Evolutionary conservation across 2,888 invertebrate species (phyloP), one percentile per base, ranked within the genome.

Genomic region (Drosophila prolongata): DNA sequence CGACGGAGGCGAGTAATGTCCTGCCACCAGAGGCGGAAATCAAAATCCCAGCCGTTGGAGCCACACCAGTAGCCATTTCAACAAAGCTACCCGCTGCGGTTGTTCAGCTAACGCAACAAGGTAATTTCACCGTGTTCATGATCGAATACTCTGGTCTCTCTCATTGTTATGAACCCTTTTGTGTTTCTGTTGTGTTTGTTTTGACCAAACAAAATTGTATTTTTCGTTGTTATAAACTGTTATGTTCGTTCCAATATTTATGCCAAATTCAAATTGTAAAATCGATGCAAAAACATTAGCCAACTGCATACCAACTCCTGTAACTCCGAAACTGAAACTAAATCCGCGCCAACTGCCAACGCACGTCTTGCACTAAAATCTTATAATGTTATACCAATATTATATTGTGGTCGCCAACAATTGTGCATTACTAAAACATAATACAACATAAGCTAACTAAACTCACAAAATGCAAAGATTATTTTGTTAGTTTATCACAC

Each of bases 21-120:
- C 69, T 90, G 67, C 92, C 93, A 62, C 93, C 92, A 74, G 93
- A 93, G 75, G 92, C 93, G 16, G 94, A 95, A 92, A 94, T 94
- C 54, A 94, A 94, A 90, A 94, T 94, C 75, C 93, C 94, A 55
- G 94, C 94, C 13, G 93, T 94, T 72, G 94, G 94, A 59, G 93
- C 92, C 57, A 94, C 94, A 44, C 94, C 95, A 13, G 93, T 95
- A 59, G 94, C 95, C 13, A 93, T 94, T 38, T 94, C 95, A 30
- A 94, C 94, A 3, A 93, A 93, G 53, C 90, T 95, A 69, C 94
- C 95, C 52, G 94, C 94, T 54, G 94, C 94, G 57, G 94, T 95
- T 70, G 94, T 94, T 59, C 94, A 95, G 88, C 92, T 95, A 69
- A 93, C 92, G 74, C 94, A 94, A 86, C 94, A 94, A 93, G 94